Evolutionary conservation across 2,888 invertebrate species (phyloP), one percentile per base, ranked within the genome.

Genomic region (Salticus scenicus): DNA sequence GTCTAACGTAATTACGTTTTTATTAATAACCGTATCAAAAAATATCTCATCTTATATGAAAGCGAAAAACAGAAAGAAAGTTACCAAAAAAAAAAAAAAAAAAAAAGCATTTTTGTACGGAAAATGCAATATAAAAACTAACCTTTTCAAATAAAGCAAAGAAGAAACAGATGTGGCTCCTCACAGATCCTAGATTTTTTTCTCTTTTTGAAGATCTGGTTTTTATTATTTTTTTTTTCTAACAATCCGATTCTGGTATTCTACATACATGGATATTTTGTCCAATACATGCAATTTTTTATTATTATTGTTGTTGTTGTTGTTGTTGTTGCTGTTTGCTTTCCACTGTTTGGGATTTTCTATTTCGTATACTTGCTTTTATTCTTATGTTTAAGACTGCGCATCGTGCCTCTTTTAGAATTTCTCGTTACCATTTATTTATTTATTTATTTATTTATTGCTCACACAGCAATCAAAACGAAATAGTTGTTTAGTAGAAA

Each of bases 91-190:
- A n/a, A n/a, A n/a, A n/a, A n/a, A n/a, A n/a, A n/a, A n/a, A n/a
- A n/a, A n/a, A 20, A 57, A 7, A 24, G 0, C 2, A 57, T 57
- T 57, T 57, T 24, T 24, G 12, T 57, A 57, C 57, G 57, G 17
- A 17, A 57, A 57, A 57, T 57, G 24, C 20, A 57, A 24, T 20
- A 47, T 47, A 57, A 57, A 57, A 57, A 57, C 57, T 57, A 57
- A 57, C 57, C 24, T 57, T 57, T 24, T 57, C 12, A 24, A 24
- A 57, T 20, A 57, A 57, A 57, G 57, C 4, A 57, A 57, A 20
- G 5, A 5, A 57, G 57, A 24, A 57, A 57, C 57, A 57, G 57
- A 57, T 57, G 57, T 57, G 57, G 24, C 57, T 57, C 57, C 47
- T 57, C 57, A 57, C 57, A 57, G 57, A 57, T 57, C 57, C 12